Conservation (phyloP, 2,888 invertebrate species). For the Subacronicta megacephala region DNA sequence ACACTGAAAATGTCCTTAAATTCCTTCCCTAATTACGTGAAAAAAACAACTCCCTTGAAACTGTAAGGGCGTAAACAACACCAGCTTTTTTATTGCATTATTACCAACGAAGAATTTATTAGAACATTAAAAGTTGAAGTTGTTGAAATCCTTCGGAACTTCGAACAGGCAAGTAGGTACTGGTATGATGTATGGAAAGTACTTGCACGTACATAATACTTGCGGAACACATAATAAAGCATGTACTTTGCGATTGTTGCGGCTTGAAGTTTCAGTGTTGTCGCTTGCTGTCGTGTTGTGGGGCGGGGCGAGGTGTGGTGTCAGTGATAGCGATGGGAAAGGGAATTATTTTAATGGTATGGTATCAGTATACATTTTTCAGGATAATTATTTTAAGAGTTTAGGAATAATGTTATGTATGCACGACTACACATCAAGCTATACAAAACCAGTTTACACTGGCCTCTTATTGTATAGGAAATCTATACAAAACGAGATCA, state of each 20-base stretch:
- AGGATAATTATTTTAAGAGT: too few relatives aligned
- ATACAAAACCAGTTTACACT: too few relatives aligned
- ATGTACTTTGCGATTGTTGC: constrained; percentile 56
- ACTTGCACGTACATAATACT: constrained; percentile 30
- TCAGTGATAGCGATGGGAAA: constrained; percentile 11
- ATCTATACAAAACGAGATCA: too few relatives aligned
- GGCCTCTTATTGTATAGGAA: too few relatives aligned
- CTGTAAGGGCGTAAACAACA: background rate
- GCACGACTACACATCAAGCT: too few relatives aligned
- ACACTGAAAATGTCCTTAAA: background rate
- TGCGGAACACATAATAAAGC: constrained; percentile 47
- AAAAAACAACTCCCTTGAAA: background rate
- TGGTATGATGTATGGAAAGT: constrained; percentile 23
- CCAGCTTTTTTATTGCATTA: background rate
- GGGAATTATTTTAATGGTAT: background rate
- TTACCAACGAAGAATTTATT: constrained; percentile 23
- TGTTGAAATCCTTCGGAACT: constrained; percentile 28
- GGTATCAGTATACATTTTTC: background rate
- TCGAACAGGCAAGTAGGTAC: constrained; percentile 38
- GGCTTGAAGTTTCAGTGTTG: constrained; percentile 56
- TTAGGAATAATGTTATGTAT: too few relatives aligned
- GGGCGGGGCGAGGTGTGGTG: constrained; percentile 10
- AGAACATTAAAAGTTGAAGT: constrained; percentile 42
- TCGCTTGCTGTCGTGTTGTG: constrained; percentile 50
- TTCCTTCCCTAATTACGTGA: background rate